Evolutionary conservation across 2,113 vertebrate species (phyloP).

Genomic region (Xyrauchen texanus): DNA sequence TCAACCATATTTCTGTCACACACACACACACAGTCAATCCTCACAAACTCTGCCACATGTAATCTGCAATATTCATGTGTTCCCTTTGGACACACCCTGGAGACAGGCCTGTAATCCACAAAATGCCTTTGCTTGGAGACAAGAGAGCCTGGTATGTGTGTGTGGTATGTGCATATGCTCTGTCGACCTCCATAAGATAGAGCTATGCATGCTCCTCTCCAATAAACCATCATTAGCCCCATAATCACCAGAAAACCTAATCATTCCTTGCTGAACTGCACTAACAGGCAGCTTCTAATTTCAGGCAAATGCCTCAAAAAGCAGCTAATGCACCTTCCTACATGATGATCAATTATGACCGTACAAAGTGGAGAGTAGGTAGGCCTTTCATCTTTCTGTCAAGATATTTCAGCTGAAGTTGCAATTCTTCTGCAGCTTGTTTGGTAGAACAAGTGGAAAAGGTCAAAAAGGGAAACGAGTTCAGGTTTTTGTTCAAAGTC

Average conservation of each 20-base stretch:
- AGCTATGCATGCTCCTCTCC: not conserved
- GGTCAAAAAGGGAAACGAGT: no score
- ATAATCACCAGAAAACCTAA: not conserved
- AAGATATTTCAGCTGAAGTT: not conserved
- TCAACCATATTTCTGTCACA: constrained; percentile 37
- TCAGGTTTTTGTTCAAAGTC: constrained; percentile 1
- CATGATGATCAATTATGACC: constrained; percentile 38
- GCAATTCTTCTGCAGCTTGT: not conserved
- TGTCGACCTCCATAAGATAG: not conserved
- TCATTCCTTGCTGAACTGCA: not conserved
- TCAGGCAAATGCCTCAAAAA: not conserved
- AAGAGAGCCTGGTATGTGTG: not conserved
- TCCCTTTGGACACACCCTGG: constrained; percentile 35
- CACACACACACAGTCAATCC: not conserved
- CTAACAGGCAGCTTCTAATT: not conserved
- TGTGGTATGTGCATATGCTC: not conserved
- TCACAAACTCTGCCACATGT: constrained; percentile 22
- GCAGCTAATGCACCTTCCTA: constrained; percentile 32
- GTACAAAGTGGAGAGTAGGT: not conserved
- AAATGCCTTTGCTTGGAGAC: constrained; percentile 30
- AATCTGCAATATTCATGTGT: constrained; percentile 42
- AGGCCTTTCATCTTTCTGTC: constrained; percentile 32
- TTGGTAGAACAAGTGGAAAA: no score
- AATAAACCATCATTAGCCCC: not conserved
- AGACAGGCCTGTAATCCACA: constrained; percentile 31